phyloP scores from a whole-genome alignment of 2,797 vertebrate species.

The Eurystomus glaucurus region DNA sequence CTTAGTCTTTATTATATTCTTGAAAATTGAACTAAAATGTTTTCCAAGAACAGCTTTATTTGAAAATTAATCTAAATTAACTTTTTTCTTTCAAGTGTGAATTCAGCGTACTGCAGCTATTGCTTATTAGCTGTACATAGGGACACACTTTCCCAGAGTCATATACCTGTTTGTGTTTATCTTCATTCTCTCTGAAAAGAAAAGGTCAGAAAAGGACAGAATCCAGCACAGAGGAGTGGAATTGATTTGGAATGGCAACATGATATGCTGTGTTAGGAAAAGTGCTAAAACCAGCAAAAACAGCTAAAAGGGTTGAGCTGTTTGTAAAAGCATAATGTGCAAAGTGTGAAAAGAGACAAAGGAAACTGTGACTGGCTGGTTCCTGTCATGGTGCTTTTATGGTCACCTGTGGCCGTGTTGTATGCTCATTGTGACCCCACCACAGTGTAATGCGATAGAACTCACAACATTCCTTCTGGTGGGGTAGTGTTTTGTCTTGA shows the following conservation, averaged over 20 bases:
- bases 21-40: background rate
- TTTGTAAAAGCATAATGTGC: background rate
- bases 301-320: slow-evolving; percentile 9
- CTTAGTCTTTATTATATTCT: background rate
- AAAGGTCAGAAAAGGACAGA: slow-evolving; percentile 28
- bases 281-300: slow-evolving; percentile 25
- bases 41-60: background rate
- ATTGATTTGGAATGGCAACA: slow-evolving; percentile 16
- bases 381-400: background rate
- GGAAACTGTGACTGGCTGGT: background rate
- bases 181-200: slow-evolving; percentile 18
- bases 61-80: slow-evolving; percentile 30
- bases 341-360: slow-evolving; percentile 44
- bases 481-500: background rate
- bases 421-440: background rate
- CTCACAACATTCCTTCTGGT: accelerated
- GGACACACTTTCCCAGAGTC: background rate
- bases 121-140: background rate
- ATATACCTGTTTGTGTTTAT: background rate
- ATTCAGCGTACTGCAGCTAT: background rate
- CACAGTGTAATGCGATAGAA: background rate
- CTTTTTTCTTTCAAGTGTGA: background rate
- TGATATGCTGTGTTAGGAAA: slow-evolving; percentile 3
- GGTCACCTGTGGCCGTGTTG: background rate
- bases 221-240: background rate